A percentile compares a stretch with the other conserved stretches of the same genome.
Evolutionary conservation across 2,113 vertebrate species (phyloP).

Genomic region (Mustela nigripes): DNA sequence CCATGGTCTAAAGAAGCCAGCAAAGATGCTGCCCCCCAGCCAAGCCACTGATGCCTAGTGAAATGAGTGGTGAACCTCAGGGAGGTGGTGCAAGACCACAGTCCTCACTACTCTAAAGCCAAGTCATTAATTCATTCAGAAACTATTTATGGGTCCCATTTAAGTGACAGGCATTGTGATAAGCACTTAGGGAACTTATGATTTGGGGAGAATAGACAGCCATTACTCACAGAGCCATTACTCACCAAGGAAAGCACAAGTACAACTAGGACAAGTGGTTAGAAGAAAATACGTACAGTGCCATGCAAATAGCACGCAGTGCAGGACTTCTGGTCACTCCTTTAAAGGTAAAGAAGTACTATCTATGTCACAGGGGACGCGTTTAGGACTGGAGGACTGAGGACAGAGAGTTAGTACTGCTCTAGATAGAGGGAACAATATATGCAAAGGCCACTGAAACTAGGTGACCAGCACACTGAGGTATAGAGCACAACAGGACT

Average conservation of each 20-base stretch:
- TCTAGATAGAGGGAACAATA: not conserved
- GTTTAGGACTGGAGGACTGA: not conserved
- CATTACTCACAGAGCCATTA: not conserved
- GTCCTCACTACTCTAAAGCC: not conserved
- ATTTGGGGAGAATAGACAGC: not conserved
- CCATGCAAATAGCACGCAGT: not conserved
- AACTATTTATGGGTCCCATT: not conserved
- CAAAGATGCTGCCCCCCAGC: not conserved
- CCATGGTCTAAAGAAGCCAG: not conserved
- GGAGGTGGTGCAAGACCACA: not conserved
- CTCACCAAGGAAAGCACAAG: not conserved
- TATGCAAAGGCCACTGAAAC: not conserved
- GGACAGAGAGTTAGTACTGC: not conserved
- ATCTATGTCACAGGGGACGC: not conserved
- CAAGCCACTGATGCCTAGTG: not conserved
- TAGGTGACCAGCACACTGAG: not conserved
- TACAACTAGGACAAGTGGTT: not conserved
- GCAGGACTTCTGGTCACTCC: not conserved
- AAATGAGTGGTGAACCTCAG: not conserved
- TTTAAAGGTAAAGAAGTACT: not conserved
- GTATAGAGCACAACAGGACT: not conserved
- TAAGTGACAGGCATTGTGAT: not conserved
- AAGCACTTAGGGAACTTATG: not conserved
- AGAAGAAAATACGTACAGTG: not conserved
- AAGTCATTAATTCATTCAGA: conserved; percentile 9